These are phyloP conservation scores for Octopus bimaculoides DNA, from an alignment of 1,140 invertebrate genomes.

Conservation along the genomic window DNA sequence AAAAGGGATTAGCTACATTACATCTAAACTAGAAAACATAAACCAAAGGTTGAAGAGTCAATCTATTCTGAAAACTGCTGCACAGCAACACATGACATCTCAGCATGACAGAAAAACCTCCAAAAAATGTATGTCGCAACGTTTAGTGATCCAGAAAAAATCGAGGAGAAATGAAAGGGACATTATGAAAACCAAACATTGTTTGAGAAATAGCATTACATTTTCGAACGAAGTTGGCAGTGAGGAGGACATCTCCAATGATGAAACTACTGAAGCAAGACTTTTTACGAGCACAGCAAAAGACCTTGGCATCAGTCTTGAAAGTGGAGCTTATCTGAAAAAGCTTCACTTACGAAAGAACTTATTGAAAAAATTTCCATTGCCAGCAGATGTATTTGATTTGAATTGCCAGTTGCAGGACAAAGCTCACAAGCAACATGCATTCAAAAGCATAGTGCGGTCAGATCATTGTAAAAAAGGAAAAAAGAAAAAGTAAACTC, in stretches of 20 bases:
- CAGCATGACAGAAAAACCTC: not conserved
- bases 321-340: not conserved
- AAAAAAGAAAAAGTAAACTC: not conserved
- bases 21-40: not conserved
- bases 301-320: not conserved
- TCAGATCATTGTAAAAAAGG: conserved; percentile 1
- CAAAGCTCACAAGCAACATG: not conserved
- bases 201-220: too few relatives aligned
- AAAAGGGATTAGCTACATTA: not conserved
- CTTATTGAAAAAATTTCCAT: conserved; percentile 2
- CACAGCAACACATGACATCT: not conserved
- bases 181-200: too few relatives aligned
- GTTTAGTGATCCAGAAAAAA: too few relatives aligned
- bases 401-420: not conserved
- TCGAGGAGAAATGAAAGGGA: too few relatives aligned
- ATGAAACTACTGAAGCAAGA: not conserved
- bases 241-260: not conserved
- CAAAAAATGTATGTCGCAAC: too few relatives aligned
- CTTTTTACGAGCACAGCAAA: not conserved
- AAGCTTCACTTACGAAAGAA: not conserved
- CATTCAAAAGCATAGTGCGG: not conserved
- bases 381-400: not conserved
- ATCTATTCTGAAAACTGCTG: not conserved
- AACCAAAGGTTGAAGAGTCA: conserved; percentile 1
- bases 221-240: not conserved